Base-by-base conservation (phyloP, 2,113 vertebrate genomes). In the Copsychus sechellarum region DNA sequence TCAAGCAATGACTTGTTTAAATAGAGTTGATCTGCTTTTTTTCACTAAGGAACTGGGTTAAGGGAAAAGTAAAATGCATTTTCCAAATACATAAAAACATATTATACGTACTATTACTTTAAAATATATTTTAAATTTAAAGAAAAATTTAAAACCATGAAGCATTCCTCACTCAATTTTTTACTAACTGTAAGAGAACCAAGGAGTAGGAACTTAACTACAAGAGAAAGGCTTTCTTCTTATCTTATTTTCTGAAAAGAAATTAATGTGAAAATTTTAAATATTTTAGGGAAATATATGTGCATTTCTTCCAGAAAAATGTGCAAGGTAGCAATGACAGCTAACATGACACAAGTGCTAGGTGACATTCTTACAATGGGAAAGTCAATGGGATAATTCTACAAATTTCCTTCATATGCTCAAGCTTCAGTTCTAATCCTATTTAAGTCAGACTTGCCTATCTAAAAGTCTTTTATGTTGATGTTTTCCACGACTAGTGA, bases 321-420 rank as follows among this genome's bases (percentile, higher is more conserved):
- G 7, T 60, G 12, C 22, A 70, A 26, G 13, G 28, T 38, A 77
- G 31, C 50, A 88, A 47, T 83, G 72, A 47, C 31, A 80, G 34
- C 42, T n/a, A 93, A 60, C 34, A 34, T 20, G 66, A 45, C 26
- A 36, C 14, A 65, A 50, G 62, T 77, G 34, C 13, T 71, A 38
- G 14, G 24, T 92, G 64, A 67, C 69, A 78, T 72, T 40, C 45
- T 87, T 61, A 67, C 62, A 76, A 31, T 12, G 36, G 34, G 33
- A n/a, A 80, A 73, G 14, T 82, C 54, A 91, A 57, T 48, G 47
- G 34, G 23, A 70, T 66, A 79, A 58, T 69, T 57, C 70, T 94
- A 62, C 57, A 85, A 62, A 76, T 94, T 85, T 94, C 16, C 78
- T 79, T 93, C 62, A 50, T 56, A 28, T 1, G 0, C 57, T 87